Base-by-base conservation (phyloP, 2,797 vertebrate genomes). In the Leuciscus waleckii region DNA sequence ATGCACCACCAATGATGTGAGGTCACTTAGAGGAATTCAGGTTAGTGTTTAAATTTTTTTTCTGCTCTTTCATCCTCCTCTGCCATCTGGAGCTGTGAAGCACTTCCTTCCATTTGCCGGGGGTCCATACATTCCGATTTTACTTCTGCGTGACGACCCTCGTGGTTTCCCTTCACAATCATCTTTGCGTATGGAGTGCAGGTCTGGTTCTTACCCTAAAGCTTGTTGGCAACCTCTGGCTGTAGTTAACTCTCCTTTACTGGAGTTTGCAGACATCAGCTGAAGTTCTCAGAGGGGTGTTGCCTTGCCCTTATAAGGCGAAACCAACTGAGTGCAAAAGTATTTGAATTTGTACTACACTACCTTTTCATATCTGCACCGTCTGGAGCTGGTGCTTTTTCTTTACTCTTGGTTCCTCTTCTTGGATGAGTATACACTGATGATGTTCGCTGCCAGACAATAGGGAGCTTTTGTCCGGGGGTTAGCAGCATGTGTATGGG, bases 261-360 rank as follows among this genome's bases (percentile, higher is more conserved):
- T 10, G 89, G 88, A 92, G 93, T 91, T 91, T 92, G 90, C 90
- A 93, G 90, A 89, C 92, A 94, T 93, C 94, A 93, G 92, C 92
- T 93, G 90, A 94, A 91, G 91, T 85, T 80, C 89, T 89, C 81
- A 87, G 81, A 92, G 92, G 93, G 92, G 91, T 91, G 93, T 93
- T 92, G 93, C 87, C 73, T 58, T 95, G 93, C 82, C 95, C 94
- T 94, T 95, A 95, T 95, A 94, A 93, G 95, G 95, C 90, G 88
- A 91, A 91, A 86, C 87, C 89, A 93, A 91, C 93, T 90, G 70
- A 87, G 86, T 87, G 93, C 91, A 92, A 94, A 95, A 93, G 92
- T 91, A 93, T 95, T 95, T 95, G 92, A 95, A 95, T 95, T 82
- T 92, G 92, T 94, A 91, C 89, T 93, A 91, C 91, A 93, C 89